phyloP scores from a whole-genome alignment of 2,113 vertebrate genomes.

The Steatornis caripensis region DNA sequence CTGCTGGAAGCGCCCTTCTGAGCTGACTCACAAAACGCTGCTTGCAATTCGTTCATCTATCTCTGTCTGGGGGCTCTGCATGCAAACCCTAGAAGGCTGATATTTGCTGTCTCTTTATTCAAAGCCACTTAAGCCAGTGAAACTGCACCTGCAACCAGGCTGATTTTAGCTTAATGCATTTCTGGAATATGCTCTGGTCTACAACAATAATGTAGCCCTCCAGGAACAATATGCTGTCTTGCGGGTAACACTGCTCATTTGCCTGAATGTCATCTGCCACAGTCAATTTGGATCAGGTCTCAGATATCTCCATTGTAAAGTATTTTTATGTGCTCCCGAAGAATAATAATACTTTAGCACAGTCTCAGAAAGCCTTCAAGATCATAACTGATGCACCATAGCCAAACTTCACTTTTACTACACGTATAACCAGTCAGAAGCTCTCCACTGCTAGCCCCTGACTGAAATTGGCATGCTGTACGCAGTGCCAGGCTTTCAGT shows the following conservation, averaged over 20 bases:
- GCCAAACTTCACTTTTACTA: neutral
- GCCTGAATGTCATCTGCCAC: slow-evolving; percentile 39
- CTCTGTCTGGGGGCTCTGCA: neutral
- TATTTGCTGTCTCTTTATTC: neutral
- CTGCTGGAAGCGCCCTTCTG: neutral
- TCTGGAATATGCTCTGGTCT: neutral
- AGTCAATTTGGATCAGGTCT: slow-evolving; percentile 27
- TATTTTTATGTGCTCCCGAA: neutral
- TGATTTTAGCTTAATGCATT: slow-evolving; percentile 25
- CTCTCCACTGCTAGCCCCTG: neutral
- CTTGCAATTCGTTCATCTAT: neutral
- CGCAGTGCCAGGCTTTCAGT: neutral
- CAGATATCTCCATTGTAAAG: neutral
- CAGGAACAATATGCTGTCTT: neutral
- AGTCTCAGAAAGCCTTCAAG: neutral
- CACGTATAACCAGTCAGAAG: neutral
- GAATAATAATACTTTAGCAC: neutral
- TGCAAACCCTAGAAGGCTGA: neutral
- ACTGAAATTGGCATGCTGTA: neutral
- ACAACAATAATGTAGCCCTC: neutral
- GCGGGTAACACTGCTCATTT: neutral
- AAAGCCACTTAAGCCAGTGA: slow-evolving; percentile 20
- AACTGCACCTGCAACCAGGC: neutral
- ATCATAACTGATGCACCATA: neutral
- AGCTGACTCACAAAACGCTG: neutral